Conservation (phyloP, 2,797 vertebrate genomes). For the Pachyuromys duprasi region DNA sequence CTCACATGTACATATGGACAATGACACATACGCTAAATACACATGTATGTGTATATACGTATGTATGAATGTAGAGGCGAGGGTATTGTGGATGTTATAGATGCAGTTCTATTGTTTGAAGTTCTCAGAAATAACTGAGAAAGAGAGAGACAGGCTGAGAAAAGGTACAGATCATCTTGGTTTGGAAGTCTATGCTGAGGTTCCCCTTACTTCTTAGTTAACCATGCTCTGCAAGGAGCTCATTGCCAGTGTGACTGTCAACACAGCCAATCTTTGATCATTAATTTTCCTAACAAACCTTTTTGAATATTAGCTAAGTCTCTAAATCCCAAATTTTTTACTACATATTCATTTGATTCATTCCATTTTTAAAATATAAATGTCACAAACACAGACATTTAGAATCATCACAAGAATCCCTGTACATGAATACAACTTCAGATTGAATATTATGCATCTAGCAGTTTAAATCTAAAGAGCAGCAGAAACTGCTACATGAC, state of each 20-base stretch:
- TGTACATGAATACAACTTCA: background rate
- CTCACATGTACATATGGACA: background rate
- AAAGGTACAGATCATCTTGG: accelerated
- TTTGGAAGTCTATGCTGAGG: background rate
- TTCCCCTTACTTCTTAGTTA: background rate
- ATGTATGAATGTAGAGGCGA: background rate
- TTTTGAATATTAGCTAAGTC: background rate
- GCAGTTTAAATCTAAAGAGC: background rate
- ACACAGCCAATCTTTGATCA: background rate
- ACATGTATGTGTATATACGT: no score
- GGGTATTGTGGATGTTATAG: background rate
- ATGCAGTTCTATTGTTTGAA: background rate
- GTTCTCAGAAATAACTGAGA: background rate
- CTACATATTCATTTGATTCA: background rate
- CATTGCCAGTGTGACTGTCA: background rate
- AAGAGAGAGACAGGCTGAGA: background rate
- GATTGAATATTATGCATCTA: background rate
- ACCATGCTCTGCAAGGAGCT: background rate
- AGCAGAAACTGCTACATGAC: background rate
- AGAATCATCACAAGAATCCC: background rate
- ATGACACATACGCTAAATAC: no score
- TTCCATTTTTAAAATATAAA: background rate
- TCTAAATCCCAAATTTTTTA: background rate
- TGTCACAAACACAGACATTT: background rate
- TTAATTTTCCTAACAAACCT: background rate